These are phyloP conservation scores for Dreissena polymorpha DNA, from an alignment of 1,140 invertebrate genomes.

Conservation along the genomic window DNA sequence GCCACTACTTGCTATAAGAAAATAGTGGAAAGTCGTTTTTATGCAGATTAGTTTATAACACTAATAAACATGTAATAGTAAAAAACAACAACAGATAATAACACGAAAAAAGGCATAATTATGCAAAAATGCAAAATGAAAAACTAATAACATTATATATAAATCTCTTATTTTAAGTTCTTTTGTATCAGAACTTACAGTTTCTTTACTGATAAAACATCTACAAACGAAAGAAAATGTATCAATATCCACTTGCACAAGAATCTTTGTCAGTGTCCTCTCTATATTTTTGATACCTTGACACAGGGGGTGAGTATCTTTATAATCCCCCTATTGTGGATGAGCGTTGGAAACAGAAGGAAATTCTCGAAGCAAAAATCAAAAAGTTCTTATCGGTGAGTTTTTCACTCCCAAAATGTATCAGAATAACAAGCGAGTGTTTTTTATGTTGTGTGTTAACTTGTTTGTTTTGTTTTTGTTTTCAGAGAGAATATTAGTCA, in stretches of 20 bases:
- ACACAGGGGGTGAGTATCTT: slow-evolving; percentile 49
- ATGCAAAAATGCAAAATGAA: too few relatives aligned
- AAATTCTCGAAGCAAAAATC: slow-evolving; percentile 95
- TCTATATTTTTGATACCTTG: not conserved
- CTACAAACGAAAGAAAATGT: too few relatives aligned
- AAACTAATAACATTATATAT: too few relatives aligned
- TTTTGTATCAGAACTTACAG: too few relatives aligned
- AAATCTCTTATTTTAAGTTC: too few relatives aligned
- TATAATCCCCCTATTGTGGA: slow-evolving; percentile 61
- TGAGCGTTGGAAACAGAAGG: slow-evolving; percentile 83
- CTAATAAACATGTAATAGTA: not conserved
- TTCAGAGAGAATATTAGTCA: not conserved
- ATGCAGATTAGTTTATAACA: too few relatives aligned
- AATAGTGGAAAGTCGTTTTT: too few relatives aligned
- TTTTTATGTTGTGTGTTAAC: not conserved
- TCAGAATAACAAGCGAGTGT: slow-evolving; percentile 4
- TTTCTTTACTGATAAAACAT: too few relatives aligned
- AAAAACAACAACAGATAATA: not conserved
- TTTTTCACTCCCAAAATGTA: slow-evolving; percentile 13
- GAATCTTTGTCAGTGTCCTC: too few relatives aligned
- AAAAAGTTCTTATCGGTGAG: slow-evolving; percentile 96
- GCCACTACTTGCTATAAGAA: too few relatives aligned
- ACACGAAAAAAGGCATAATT: not conserved
- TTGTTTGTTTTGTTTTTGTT: not conserved
- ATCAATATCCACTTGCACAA: too few relatives aligned